Conservation (phyloP, 2,888 invertebrate species). For the Agriopis aurantiaria region DNA sequence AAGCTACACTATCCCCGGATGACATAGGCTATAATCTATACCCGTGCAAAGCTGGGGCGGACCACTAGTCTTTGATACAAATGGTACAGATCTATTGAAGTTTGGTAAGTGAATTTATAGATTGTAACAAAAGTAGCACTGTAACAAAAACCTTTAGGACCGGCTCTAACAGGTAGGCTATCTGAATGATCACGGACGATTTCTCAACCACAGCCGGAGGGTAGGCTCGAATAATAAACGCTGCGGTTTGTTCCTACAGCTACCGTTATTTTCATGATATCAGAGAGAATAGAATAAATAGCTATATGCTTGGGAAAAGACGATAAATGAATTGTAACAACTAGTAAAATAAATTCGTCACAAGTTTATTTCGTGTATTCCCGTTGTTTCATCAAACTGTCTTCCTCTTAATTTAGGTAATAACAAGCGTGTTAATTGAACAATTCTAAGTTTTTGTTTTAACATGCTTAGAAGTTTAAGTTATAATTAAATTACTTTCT, state of each 20-base stretch:
- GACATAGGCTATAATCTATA: too few species aligned
- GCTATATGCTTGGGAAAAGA: neutral
- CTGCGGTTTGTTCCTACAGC: slow-evolving; percentile 34
- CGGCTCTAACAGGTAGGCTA: slow-evolving; percentile 39
- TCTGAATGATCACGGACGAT: slow-evolving; percentile 45
- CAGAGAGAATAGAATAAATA: neutral
- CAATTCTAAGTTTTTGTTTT: too few species aligned
- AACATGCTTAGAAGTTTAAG: too few species aligned
- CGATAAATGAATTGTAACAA: neutral
- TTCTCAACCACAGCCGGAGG: slow-evolving; percentile 40
- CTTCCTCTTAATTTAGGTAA: too few species aligned
- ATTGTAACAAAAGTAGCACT: neutral
- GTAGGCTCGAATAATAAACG: slow-evolving; percentile 43
- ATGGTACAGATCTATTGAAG: too few species aligned
- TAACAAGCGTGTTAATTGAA: too few species aligned
- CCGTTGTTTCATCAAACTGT: too few species aligned
- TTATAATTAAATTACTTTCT: too few species aligned
- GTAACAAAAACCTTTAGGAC: neutral
- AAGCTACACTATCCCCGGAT: too few species aligned
- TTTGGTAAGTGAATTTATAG: too few species aligned
- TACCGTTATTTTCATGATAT: slow-evolving; percentile 36
- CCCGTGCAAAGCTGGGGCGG: too few species aligned
- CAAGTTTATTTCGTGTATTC: neutral
- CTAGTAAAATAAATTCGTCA: neutral
- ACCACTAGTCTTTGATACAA: too few species aligned